A percentile compares a stretch with the other conserved stretches of the same genome.
These are phyloP conservation scores for Listronotus oregonensis DNA, from an alignment of 1,140 invertebrate species.

Conservation along the genomic window DNA sequence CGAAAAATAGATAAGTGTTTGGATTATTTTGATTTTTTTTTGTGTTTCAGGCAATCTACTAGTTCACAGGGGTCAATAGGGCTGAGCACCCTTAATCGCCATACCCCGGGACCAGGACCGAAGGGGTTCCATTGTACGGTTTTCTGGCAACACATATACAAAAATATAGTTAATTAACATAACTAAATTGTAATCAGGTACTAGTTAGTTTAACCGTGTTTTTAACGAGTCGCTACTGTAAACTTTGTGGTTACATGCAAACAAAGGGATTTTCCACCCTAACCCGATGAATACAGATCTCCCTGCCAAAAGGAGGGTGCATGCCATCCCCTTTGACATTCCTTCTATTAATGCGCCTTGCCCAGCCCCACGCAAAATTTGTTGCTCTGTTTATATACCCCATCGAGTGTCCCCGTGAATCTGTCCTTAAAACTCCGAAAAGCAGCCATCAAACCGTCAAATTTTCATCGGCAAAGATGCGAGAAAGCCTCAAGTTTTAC, in stretches of 20 bases:
- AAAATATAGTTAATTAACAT: no score
- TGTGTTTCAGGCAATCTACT: no score
- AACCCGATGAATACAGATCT: conserved; percentile 29
- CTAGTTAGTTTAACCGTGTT: conserved; percentile 19
- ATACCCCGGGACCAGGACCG: no score
- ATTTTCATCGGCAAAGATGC: conserved; percentile 15
- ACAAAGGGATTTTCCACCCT: conserved; percentile 32
- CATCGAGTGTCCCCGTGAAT: conserved; percentile 11
- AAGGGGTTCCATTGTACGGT: no score
- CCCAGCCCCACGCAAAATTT: conserved; percentile 23
- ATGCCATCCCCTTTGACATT: conserved; percentile 32
- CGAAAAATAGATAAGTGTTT: no score
- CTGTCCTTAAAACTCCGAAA: conserved; percentile 1
- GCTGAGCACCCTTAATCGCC: no score
- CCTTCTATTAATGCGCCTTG: conserved; percentile 29
- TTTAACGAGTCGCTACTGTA: conserved; percentile 27
- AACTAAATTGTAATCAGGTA: not conserved
- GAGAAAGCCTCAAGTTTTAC: conserved; percentile 22
- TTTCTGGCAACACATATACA: no score
- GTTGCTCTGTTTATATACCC: conserved; percentile 28
- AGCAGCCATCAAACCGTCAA: conserved; percentile 20
- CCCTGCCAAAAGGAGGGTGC: conserved; percentile 8
- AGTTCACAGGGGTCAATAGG: no score
- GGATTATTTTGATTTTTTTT: no score
- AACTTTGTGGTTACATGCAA: conserved; percentile 31